A percentile compares a stretch with the other conserved stretches of the same genome.
phyloP scores from a whole-genome alignment of 30 jellyfish, hydroid and myxozoan species.

The Catostylus mosaicus region DNA sequence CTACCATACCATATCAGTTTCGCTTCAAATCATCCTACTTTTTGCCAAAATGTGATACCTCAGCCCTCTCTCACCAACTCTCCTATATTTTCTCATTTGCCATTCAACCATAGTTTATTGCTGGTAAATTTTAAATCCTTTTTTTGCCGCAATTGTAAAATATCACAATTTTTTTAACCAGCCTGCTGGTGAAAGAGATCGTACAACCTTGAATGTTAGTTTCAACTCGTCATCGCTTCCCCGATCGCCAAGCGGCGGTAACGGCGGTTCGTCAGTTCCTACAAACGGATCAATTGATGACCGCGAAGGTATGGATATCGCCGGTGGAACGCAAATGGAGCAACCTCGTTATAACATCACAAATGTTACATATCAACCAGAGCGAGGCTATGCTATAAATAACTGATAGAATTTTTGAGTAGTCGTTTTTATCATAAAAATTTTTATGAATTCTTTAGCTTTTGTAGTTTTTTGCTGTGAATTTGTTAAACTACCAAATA shows the following conservation, averaged over 20 bases:
- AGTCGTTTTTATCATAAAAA: constrained; percentile 28
- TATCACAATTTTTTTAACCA: neutral
- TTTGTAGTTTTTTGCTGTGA: constrained; percentile 42
- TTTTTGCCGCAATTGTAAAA: neutral
- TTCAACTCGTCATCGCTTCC: constrained; percentile 54
- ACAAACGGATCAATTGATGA: constrained; percentile 57
- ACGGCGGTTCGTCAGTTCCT: constrained; percentile 25
- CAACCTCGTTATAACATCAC: constrained; percentile 56
- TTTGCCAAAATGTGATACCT: too few relatives aligned
- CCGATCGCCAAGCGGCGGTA: constrained; percentile 52
- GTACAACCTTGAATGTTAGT: constrained; percentile 33
- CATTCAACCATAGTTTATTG: neutral
- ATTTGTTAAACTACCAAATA: neutral
- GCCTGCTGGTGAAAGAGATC: constrained; percentile 71
- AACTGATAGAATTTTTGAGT: constrained; percentile 19
- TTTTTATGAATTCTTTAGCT: constrained; percentile 49
- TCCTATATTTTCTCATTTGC: too few relatives aligned
- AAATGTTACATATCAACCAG: constrained; percentile 60
- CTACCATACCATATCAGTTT: too few relatives aligned
- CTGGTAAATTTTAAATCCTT: neutral
- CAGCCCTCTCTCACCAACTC: too few relatives aligned
- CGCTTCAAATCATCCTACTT: too few relatives aligned
- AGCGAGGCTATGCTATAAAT: constrained; percentile 43
- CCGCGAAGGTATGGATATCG: constrained; percentile 29
- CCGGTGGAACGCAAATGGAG: constrained; percentile 18